Base-by-base conservation (phyloP, 2,797 vertebrate genomes). In the Zalophus californianus region DNA sequence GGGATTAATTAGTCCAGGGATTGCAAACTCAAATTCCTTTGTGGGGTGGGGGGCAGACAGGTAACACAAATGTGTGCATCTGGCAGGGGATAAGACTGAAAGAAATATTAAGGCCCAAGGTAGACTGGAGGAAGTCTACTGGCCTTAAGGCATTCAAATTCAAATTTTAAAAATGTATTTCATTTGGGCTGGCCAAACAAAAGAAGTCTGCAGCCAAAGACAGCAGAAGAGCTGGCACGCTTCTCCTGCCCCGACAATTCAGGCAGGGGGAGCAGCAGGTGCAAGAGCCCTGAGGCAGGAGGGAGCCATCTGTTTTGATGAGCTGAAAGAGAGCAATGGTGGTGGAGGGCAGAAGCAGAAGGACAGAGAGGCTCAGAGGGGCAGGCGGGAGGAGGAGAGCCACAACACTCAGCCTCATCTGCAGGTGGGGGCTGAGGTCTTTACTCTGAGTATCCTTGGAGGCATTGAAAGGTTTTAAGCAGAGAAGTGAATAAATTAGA, bases 1-100 rank as follows among this genome's bases (percentile, higher is more conserved):
- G 48, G 72, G 95, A 91, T 80, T 97, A 44, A 84, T 94, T 86
- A 85, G 41, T 41, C 23, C n/a, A 77, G 7, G 50, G 12, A 73
- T n/a, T 87, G 25, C 20, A 92, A 90, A 93, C 48, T 84, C 75
- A 87, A 60, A 93, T 80, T 97, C 66, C 84, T 91, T 94, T 35
- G 7, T 58, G 54, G n/a, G 23, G 70, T 44, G 29, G 38, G 54
- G 44, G 72, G n/a, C 50, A 79, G 41, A n/a, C 27, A n/a, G 48
- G 7, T 56, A 82, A 54, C 41, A 84, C 54, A 41, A 68, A 29
- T 29, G 8, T 54, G 13, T 52, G 6, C 16, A 48, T 25, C 89
- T 27, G 52, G 4, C 32, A 84, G 56, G 14, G 66, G 10, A 6
- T 70, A 38, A 83, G 50, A 64, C 10, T 66, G 3, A 62, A 44